Conservation (phyloP, 2,888 invertebrate genomes). For the Euproctis similis region DNA sequence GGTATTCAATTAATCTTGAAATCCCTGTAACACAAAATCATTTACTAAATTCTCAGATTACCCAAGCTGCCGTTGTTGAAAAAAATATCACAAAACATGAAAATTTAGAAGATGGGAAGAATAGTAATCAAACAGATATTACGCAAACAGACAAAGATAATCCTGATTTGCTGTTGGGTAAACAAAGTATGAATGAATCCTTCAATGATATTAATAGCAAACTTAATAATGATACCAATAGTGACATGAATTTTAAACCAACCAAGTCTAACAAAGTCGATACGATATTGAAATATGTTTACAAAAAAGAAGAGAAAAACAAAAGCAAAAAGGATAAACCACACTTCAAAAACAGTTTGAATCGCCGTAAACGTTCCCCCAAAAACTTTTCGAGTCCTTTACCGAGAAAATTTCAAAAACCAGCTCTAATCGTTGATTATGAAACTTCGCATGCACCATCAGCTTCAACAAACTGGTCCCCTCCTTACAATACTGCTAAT, state of each 20-base stretch:
- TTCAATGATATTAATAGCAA: slow-evolving; percentile 5
- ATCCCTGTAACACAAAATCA: neutral
- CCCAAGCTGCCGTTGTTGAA: slow-evolving; percentile 35
- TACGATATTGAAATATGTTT: slow-evolving; percentile 48
- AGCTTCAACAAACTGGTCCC: slow-evolving; percentile 21
- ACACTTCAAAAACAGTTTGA: slow-evolving; percentile 46
- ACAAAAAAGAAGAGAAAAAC: slow-evolving; percentile 33
- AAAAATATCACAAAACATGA: slow-evolving; percentile 17
- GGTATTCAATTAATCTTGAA: neutral
- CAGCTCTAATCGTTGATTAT: slow-evolving; percentile 44
- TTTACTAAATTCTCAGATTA: slow-evolving; percentile 39
- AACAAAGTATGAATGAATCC: neutral
- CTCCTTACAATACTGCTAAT: slow-evolving; percentile 24
- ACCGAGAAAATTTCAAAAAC: slow-evolving; percentile 21
- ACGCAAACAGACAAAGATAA: slow-evolving; percentile 6
- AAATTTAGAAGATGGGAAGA: slow-evolving; percentile 6
- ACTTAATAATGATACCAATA: slow-evolving; percentile 2
- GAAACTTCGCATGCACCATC: slow-evolving; percentile 39
- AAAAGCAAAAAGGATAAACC: slow-evolving; percentile 29
- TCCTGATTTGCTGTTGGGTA: slow-evolving; percentile 11
- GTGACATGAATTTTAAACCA: slow-evolving; percentile 4
- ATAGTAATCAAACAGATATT: slow-evolving; percentile 13
- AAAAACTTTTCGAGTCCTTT: slow-evolving; percentile 13
- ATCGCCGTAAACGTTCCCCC: slow-evolving; percentile 39
- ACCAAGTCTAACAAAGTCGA: slow-evolving; percentile 24